A percentile compares a stretch with the other conserved stretches of the same genome.
phyloP scores from a whole-genome alignment of 1,140 invertebrate genomes.

The Drosophila oshimai region DNA sequence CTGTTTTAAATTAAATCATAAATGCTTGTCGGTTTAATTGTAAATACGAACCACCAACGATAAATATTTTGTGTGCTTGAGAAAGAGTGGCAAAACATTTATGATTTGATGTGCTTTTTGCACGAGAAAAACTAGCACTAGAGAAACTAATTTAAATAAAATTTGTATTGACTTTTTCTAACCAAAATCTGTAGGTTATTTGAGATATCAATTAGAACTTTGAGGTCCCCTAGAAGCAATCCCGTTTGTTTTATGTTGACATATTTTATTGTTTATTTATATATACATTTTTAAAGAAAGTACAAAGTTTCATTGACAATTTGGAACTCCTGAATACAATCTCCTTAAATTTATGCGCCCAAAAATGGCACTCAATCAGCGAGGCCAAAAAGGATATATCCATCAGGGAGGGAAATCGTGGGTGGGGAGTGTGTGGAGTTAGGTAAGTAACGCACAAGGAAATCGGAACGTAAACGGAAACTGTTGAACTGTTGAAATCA shows the following conservation, averaged over 20 bases:
- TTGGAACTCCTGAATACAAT: conserved; percentile 13
- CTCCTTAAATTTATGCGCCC: conserved; percentile 48
- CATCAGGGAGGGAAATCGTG: background rate
- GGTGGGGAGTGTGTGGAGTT: background rate
- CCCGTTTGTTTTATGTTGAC: too few relatives aligned
- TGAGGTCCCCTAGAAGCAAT: too few relatives aligned
- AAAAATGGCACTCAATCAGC: conserved; percentile 52
- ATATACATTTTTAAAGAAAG: background rate
- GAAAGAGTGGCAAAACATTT: too few relatives aligned
- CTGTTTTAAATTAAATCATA: conserved; percentile 66
- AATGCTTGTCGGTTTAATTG: conserved; percentile 26
- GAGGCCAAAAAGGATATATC: conserved; percentile 8
- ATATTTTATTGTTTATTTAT: background rate
- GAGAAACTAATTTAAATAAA: too few relatives aligned
- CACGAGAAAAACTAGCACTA: too few relatives aligned
- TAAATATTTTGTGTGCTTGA: too few relatives aligned
- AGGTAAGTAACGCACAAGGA: conserved; percentile 24
- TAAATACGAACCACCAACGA: background rate
- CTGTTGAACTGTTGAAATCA: conserved; percentile 68
- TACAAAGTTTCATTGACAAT: background rate
- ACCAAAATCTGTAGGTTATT: too few relatives aligned
- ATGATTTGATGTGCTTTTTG: too few relatives aligned
- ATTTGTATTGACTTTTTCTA: too few relatives aligned
- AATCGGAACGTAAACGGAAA: conserved; percentile 40
- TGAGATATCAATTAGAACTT: too few relatives aligned